A percentile compares a stretch with the other conserved stretches of the same genome.
phyloP scores from a whole-genome alignment of 2,888 invertebrate species.

The Callyntrura sp. region DNA sequence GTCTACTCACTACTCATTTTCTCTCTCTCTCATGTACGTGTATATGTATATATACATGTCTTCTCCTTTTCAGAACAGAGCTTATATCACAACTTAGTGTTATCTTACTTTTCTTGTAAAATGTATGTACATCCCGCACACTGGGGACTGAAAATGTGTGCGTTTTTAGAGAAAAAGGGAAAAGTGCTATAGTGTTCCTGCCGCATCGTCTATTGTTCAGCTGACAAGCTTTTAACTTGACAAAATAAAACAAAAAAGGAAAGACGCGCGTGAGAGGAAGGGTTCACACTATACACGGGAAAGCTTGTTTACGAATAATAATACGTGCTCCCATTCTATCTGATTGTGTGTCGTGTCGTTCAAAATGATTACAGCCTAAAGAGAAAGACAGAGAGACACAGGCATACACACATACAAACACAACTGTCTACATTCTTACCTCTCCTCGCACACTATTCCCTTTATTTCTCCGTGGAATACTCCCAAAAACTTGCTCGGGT shows the following conservation, averaged over 20 bases:
- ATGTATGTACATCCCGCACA: too few species aligned
- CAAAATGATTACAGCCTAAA: slow-evolving; percentile 11
- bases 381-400: not conserved
- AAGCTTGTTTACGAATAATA: slow-evolving; percentile 71
- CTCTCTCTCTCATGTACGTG: not conserved
- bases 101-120: slow-evolving; percentile 36
- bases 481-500: slow-evolving; percentile 32
- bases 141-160: not conserved
- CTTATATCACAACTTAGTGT: slow-evolving; percentile 65
- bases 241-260: slow-evolving; percentile 45
- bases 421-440: not conserved
- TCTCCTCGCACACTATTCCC: slow-evolving; percentile 6
- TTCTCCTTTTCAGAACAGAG: not conserved
- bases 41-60: slow-evolving; percentile 20
- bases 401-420: not conserved
- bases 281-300: slow-evolving; percentile 52
- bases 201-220: slow-evolving; percentile 57
- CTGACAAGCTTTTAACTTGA: slow-evolving; percentile 77
- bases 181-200: slow-evolving; percentile 36
- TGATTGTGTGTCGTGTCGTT: slow-evolving; percentile 58
- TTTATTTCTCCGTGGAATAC: slow-evolving; percentile 27
- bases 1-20: slow-evolving; percentile 11
- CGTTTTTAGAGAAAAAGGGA: slow-evolving; percentile 19
- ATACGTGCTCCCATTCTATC: slow-evolving; percentile 73
- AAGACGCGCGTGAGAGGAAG: not conserved